Evolutionary conservation across 92 coral and sea anemone species (phyloP).

Genomic region (Phenganax marumi): DNA sequence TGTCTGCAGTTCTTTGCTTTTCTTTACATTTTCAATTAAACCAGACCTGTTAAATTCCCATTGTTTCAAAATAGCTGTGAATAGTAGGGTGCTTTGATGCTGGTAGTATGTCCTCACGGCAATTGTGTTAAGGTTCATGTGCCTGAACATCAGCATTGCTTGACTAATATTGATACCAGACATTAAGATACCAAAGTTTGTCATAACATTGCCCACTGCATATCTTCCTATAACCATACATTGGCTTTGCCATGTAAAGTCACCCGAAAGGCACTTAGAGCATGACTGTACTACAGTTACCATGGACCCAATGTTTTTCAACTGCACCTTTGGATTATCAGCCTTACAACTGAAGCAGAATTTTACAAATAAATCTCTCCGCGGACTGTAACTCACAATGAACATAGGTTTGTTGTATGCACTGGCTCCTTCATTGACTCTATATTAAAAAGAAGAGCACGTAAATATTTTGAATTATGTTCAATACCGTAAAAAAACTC

Average conservation of each 20-base stretch:
- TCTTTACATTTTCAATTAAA: no score
- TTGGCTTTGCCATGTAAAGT: background rate
- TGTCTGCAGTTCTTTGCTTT: background rate
- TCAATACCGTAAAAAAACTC: no score
- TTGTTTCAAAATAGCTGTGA: conserved; percentile 9
- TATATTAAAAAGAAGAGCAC: background rate
- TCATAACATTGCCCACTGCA: conserved; percentile 3
- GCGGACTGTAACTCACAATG: background rate
- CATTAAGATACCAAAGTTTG: conserved; percentile 19
- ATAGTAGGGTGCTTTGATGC: conserved; percentile 9
- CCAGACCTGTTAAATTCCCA: no score
- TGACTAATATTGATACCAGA: no score
- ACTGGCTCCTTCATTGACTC: background rate
- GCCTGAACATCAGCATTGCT: no score
- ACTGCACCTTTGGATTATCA: conserved; percentile 15
- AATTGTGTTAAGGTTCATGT: no score
- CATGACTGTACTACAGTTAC: background rate
- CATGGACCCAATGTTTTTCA: conserved; percentile 2
- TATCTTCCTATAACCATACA: no score
- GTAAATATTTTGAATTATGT: background rate
- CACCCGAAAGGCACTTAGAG: no score
- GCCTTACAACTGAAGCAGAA: no score
- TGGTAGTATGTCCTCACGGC: no score
- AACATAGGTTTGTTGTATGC: no score
- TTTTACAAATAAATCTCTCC: background rate